Evolutionary conservation across 2,797 vertebrate genomes (phyloP), one percentile per base, ranked within the genome.

Genomic region (Hippocampus kuda): DNA sequence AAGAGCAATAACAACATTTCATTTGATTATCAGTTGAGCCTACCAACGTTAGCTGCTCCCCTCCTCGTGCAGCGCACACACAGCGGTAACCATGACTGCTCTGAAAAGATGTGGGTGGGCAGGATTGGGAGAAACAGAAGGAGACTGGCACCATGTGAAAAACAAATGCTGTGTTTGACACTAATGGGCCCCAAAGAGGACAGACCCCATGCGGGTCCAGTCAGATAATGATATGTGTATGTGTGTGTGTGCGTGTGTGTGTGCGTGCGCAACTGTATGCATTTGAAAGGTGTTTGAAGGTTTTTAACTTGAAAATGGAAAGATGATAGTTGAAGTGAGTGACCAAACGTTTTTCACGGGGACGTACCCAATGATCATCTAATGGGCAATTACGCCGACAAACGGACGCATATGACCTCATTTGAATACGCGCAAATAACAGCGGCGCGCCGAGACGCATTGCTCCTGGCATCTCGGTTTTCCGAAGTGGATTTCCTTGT

Each of bases 21-120:
- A n/a, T 54, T 54, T 2, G 53, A 24, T 10, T 54, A 24, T 54
- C 53, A 54, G 22, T 54, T 56, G n/a, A 24, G n/a, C 4, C 53
- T 4, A n/a, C n/a, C 53, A 26, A n/a, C n/a, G 24, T 56, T 56
- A 56, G 53, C n/a, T 24, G n/a, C 10, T 4, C 4, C 53, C 53
- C n/a, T 4, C 53, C 11, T 24, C 22, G 10, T 12, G 10, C 9
- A 12, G 24, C 44, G 10, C 64, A 49, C 64, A 66, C 64, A 30
- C 16, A 15, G 7, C 12, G 18, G 13, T 34, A 27, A 11, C 41
- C 2, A 42, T 53, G 41, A 27, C 72, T 71, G 68, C 69, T 78
- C 78, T 82, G 69, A 78, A 78, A 71, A 76, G 74, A 71, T 15
- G 69, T 82, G 74, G 81, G 85, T 77, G 82, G 81, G 83, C 78